Conservation (phyloP, 1,140 invertebrate species). For the Drosophila paulistorum region DNA sequence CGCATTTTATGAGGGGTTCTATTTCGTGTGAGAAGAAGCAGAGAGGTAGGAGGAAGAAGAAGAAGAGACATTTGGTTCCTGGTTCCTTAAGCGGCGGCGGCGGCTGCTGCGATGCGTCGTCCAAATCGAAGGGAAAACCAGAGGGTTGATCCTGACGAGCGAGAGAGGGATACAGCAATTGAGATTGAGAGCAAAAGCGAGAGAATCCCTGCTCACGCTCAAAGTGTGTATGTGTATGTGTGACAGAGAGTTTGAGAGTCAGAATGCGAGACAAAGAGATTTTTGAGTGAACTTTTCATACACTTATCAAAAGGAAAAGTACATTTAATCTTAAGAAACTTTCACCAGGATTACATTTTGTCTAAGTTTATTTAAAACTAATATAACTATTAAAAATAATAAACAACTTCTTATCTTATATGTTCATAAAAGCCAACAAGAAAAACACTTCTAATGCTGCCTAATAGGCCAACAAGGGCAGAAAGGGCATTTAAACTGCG, state of each 20-base stretch:
- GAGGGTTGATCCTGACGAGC: slow-evolving; percentile 9
- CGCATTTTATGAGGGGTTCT: slow-evolving; percentile 36
- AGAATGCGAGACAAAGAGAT: background rate
- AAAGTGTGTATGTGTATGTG: background rate
- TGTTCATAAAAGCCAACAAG: too few species aligned
- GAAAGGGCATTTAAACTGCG: background rate
- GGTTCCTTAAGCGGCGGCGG: background rate
- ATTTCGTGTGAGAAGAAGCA: background rate
- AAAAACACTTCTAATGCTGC: too few species aligned
- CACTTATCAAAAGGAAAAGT: background rate
- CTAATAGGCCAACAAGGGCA: too few species aligned
- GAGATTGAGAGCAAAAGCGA: background rate
- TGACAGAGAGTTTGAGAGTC: background rate
- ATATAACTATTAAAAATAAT: too few species aligned
- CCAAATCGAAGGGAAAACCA: background rate
- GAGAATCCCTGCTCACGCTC: background rate
- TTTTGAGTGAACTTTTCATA: slow-evolving; percentile 6
- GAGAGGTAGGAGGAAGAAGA: too few species aligned
- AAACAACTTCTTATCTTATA: too few species aligned
- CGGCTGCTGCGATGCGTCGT: background rate
- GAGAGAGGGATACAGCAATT: background rate
- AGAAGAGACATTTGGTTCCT: slow-evolving; percentile 4
- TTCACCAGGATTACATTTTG: background rate
- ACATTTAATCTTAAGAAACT: background rate
- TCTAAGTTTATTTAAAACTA: too few species aligned